Evolutionary conservation across 1,140 invertebrate species (phyloP), one percentile per base, ranked within the genome.

Genomic region (Batillaria attramentaria): DNA sequence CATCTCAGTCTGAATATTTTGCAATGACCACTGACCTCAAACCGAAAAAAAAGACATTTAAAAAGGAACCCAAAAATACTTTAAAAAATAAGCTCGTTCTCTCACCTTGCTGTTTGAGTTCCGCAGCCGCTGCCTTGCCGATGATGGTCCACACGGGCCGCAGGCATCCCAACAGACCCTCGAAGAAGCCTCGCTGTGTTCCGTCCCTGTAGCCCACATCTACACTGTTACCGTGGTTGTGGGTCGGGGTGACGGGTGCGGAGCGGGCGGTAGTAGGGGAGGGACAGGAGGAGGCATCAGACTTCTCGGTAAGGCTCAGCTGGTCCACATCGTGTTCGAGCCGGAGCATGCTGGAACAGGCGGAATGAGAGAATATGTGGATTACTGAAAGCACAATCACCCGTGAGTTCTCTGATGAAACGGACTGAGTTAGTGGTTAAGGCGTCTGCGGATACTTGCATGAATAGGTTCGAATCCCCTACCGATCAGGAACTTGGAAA

Each of bases 111-210:
- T 90, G 87, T 90, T 94, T 95, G 81, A 94, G 92, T 90, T 95
- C 94, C 84, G 94, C 93, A 16, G 92, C 92, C 72, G 93, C 92
- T 39, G 94, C 94, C 90, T 97, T 97, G 35, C 95, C 95, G 37
- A 97, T 94, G 80, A 97, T 95, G 31, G 94, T 95, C 91, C 95
- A 94, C 6, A 97, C 94, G 0, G 96, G 96, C 81, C 95, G 93
- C 84, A 98, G 93, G 88, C 96, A 98, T 3, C 96, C 96, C 72
- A 97, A 92, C 62, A 97, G 93, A 0, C 95, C 95, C 82, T 95
- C 95, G 81, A 96, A 94, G 94, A 95, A 96, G 46, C 94, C 93
- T 68, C 87, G 66, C 79, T 88, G 85, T 16, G 80, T 62, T 33
- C 87, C 70, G 54, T 87, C 79, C 42, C 81, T 50, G 78, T 88